A percentile compares a stretch with the other conserved stretches of the same genome.
These are phyloP conservation scores for Caenorhabditis becei DNA, from an alignment of 2,888 invertebrate species.

Conservation along the genomic window DNA sequence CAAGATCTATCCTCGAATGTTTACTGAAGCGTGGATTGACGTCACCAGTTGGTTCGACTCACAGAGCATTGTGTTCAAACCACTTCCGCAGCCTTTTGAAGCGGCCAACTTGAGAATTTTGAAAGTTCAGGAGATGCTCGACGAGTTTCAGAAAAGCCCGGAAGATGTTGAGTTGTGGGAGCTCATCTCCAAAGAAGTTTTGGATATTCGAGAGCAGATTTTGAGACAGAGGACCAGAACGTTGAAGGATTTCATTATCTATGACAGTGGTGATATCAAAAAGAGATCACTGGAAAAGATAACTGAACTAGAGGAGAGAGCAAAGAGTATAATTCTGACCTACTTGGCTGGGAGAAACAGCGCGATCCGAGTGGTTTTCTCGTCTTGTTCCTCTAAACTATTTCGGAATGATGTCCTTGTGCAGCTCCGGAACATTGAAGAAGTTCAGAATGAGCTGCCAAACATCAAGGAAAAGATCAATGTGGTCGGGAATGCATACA, in stretches of 20 bases:
- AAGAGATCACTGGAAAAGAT: conserved; percentile 44
- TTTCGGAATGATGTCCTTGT: conserved; percentile 65
- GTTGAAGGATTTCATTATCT: conserved; percentile 52
- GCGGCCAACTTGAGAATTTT: conserved; percentile 23
- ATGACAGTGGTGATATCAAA: conserved; percentile 59
- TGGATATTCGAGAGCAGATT: conserved; percentile 45
- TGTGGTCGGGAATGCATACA: conserved; percentile 53
- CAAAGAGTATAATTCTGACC: conserved; percentile 46
- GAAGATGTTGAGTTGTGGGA: conserved; percentile 52
- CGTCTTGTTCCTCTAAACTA: conserved; percentile 58
- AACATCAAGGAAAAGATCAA: conserved; percentile 43
- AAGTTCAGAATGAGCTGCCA: conserved; percentile 50
- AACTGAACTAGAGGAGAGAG: conserved; percentile 38
- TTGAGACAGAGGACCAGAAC: conserved; percentile 27
- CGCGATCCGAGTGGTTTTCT: conserved; percentile 60
- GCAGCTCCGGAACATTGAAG: conserved; percentile 66
- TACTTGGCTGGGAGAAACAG: conserved; percentile 54
- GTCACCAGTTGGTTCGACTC: conserved; percentile 63
- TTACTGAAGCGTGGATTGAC: conserved; percentile 66
- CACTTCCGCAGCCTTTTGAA: conserved; percentile 54
- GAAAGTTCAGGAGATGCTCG: conserved; percentile 35
- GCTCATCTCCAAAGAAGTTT: conserved; percentile 28
- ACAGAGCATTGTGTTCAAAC: conserved; percentile 49
- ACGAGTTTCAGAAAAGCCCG: conserved; percentile 6
- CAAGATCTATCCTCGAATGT: conserved; percentile 68